Conservation (phyloP, 2,888 invertebrate genomes). For the Cephus runcator region DNA sequence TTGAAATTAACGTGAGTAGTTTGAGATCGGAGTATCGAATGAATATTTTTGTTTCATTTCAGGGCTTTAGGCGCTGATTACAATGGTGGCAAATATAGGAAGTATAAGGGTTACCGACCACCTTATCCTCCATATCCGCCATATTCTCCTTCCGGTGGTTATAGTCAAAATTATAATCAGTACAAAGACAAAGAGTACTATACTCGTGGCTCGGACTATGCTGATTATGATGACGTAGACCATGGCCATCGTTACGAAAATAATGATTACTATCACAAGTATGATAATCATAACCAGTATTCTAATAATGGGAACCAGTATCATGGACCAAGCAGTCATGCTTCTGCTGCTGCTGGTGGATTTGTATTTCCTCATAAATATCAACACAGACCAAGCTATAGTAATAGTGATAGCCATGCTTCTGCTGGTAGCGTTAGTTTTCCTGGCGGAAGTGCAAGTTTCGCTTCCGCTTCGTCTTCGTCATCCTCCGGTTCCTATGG, state of each 20-base stretch:
- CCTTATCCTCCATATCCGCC: conserved; percentile 22
- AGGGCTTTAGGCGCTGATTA: neutral
- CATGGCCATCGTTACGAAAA: neutral
- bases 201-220: conserved; percentile 1
- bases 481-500: neutral
- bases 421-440: neutral
- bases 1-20: neutral
- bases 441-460: conserved; percentile 3
- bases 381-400: neutral
- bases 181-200: conserved; percentile 29
- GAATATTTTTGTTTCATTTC: neutral
- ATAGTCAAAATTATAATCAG: neutral
- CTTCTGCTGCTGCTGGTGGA: neutral
- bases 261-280: neutral
- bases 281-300: neutral
- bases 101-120: conserved; percentile 22
- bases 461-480: neutral
- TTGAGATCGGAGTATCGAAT: neutral
- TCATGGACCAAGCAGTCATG: neutral
- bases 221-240: neutral
- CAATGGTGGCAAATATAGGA: neutral
- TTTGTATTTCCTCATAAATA: neutral
- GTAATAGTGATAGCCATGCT: neutral
- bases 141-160: neutral
- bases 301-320: neutral